Evolutionary conservation across 2,888 invertebrate genomes (phyloP).

Genomic region (Drosophila emarginata): DNA sequence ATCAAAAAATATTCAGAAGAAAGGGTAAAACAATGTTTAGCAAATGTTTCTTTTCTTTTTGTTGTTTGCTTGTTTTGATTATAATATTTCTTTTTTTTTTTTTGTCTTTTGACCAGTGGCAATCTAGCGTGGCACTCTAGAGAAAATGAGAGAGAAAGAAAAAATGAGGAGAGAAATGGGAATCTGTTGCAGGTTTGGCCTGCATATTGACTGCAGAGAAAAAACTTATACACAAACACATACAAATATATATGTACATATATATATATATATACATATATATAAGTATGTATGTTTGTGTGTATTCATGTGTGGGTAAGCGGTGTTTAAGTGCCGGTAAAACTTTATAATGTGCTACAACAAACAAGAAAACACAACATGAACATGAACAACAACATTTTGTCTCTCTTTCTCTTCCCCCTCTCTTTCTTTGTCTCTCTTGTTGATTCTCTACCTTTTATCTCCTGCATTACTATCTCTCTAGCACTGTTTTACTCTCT

Average conservation of each 20-base stretch:
- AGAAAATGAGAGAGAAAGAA: not conserved
- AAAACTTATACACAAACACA: not conserved
- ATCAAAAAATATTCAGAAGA: not conserved
- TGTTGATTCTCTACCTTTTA: too few relatives aligned
- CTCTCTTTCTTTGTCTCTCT: not conserved
- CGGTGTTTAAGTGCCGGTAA: constrained; percentile 62
- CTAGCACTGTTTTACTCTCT: not conserved
- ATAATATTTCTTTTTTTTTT: not conserved
- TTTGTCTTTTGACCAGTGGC: constrained; percentile 41
- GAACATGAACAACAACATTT: constrained; percentile 6
- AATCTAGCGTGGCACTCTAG: constrained; percentile 36
- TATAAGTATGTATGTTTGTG: constrained; percentile 20
- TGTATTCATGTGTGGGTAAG: constrained; percentile 52
- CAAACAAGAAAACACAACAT: constrained; percentile 41
- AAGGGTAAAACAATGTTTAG: not conserved
- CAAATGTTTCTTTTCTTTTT: not conserved
- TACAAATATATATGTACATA: not conserved
- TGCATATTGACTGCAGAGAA: constrained; percentile 21
- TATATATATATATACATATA: not conserved
- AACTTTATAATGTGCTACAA: constrained; percentile 71
- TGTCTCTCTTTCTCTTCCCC: not conserved
- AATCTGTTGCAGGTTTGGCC: constrained; percentile 47
- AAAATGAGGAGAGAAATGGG: not conserved
- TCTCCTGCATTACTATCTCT: not conserved
- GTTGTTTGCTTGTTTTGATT: constrained; percentile 1